These are phyloP conservation scores for Sebastiscus tertius DNA, from an alignment of 2,797 vertebrate genomes.

Conservation along the genomic window DNA sequence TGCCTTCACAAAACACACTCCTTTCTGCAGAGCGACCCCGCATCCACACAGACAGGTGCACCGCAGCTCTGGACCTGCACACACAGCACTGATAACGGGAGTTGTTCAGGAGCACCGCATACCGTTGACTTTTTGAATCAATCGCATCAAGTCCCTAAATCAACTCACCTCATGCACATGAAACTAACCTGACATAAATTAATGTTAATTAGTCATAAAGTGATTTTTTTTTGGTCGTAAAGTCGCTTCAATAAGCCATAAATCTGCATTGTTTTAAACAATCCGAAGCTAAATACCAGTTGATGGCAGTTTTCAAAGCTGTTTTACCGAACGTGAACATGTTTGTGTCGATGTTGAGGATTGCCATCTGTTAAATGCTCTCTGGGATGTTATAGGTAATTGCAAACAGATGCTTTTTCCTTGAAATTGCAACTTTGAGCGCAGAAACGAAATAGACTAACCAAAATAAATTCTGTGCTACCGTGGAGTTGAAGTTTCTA, in stretches of 20 bases:
- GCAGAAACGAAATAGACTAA: not conserved
- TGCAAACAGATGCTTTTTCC: conserved; percentile 25
- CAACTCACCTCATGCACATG: not conserved
- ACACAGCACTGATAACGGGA: not conserved
- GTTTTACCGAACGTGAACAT: not conserved
- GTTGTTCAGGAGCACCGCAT: not conserved
- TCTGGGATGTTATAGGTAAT: conserved; percentile 24
- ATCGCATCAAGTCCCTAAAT: not conserved
- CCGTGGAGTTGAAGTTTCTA: not conserved
- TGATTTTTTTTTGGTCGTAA: not conserved
- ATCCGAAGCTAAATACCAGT: conserved; percentile 1
- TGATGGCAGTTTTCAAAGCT: not conserved
- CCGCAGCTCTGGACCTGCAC: conserved; percentile 1
- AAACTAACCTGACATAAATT: not conserved
- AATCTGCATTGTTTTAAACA: conserved; percentile 3
- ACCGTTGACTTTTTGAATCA: not conserved
- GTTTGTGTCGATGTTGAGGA: conserved; percentile 9
- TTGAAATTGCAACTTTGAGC: conserved; percentile 5
- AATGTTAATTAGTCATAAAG: not conserved
- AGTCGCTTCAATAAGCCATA: not conserved
- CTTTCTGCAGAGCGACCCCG: conserved; percentile 1
- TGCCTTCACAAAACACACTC: conserved; percentile 63
- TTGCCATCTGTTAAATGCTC: conserved; percentile 28
- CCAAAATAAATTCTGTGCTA: not conserved
- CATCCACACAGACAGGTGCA: conserved; percentile 41